Base-by-base conservation (phyloP, 1,140 invertebrate genomes). In the Pseudomyrmex sp. region DNA sequence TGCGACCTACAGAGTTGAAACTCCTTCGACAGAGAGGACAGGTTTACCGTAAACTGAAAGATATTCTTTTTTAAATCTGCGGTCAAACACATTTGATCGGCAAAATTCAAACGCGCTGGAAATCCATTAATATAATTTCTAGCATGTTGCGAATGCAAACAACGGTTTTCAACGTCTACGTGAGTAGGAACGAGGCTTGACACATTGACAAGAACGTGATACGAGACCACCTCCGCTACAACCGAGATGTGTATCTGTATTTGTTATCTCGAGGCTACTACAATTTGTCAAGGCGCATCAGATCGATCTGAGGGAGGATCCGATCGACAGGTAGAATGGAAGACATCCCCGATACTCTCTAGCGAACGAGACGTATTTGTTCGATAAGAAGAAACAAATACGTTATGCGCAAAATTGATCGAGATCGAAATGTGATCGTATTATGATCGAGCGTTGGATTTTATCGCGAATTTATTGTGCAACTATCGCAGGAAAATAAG, bases 251-350 rank as follows among this genome's bases (percentile, higher is more conserved):
- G 65, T 90, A 87, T 89, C 88, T 85, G 35, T 52, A 13, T 79
- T 82, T 75, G 84, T 89, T 86, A 91, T 91, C 89, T 88, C 10
- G 46, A 72, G 26, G 83, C 84, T 86, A 86, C 84, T 54, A 89
- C 82, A 91, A 90, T 91, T 90, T 90, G 89, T 91, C 90, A 91
- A 89, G 84, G 56, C 35, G 20, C 85, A 85, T 66, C 80, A 65
- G 80, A 82, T 74, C 79, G 76, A 72, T 35, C 66, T 72, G 7
- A 79, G 59, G 15, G 66, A 18, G 46, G 10, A 2, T 2, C 12
- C 59, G 76, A 70, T 72, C 66, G 76, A 50, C 46, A 58, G 35
- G 10, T 58, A 46, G 68, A 48, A 74, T 56, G 18, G 15, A 2
- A 74, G 56, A 87, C 62, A 76, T 85, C 73, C 35, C 59, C 82